Evolutionary conservation across 37 sponge, comb jelly and placozoan species (phyloP).

Genomic region (Corticium candelabrum): DNA sequence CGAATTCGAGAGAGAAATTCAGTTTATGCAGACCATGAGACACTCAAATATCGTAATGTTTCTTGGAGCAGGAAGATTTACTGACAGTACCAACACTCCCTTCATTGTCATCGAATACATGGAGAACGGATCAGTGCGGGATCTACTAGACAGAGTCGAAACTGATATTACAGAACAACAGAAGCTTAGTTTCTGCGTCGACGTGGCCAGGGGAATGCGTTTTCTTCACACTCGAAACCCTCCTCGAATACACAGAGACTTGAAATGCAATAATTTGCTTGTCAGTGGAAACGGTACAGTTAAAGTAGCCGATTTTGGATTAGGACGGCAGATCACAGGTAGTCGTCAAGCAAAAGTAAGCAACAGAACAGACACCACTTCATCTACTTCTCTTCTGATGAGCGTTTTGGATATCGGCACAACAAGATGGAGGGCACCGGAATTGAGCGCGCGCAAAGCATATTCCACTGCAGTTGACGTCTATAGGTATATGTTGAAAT

Average conservation of each 20-base stretch:
- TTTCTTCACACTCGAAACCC: constrained; percentile 9
- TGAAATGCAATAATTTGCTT: constrained; percentile 10
- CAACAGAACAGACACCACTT: background rate
- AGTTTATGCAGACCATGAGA: background rate
- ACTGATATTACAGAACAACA: background rate
- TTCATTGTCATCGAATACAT: background rate
- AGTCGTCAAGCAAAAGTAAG: background rate
- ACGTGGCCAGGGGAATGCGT: background rate
- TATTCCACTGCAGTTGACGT: background rate
- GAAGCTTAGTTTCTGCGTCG: background rate
- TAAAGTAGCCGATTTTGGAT: constrained; percentile 18
- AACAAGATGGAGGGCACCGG: background rate
- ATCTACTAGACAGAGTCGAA: background rate
- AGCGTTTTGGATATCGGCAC: background rate
- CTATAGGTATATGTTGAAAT: background rate
- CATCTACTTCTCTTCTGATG: background rate
- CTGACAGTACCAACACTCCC: background rate
- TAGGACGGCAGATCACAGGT: background rate
- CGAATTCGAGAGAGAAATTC: background rate
- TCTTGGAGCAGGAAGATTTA: background rate
- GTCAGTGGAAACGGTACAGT: background rate
- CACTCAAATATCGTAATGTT: background rate
- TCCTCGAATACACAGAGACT: constrained; percentile 14
- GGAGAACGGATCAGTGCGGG: background rate
- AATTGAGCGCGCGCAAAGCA: background rate